phyloP scores from a whole-genome alignment of 2,888 invertebrate genomes.

The Drosophila putrida region DNA sequence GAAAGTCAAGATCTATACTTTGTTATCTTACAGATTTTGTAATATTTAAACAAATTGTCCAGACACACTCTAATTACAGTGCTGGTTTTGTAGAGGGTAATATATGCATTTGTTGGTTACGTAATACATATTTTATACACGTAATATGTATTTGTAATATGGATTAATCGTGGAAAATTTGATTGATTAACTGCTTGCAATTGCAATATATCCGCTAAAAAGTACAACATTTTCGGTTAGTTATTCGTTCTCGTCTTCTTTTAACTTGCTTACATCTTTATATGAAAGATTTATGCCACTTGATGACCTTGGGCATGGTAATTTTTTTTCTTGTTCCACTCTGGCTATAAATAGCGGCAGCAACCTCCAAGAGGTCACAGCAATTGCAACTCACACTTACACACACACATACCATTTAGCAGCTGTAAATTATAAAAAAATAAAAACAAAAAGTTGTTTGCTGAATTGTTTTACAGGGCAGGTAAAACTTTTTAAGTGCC shows the following conservation, averaged over 20 bases:
- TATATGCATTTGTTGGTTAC: background rate
- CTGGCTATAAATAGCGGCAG: slow-evolving; percentile 61
- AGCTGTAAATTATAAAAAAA: slow-evolving; percentile 60
- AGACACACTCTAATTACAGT: slow-evolving; percentile 3
- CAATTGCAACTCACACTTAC: slow-evolving; percentile 43
- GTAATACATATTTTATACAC: background rate
- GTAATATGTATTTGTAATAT: too few species aligned
- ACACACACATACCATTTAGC: slow-evolving; percentile 26
- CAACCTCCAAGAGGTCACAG: slow-evolving; percentile 59
- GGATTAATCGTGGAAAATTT: background rate
- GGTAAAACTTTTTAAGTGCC: slow-evolving; percentile 57
- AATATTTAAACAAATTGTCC: slow-evolving; percentile 21
- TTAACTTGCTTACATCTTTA: slow-evolving; percentile 38
- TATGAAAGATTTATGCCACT: slow-evolving; percentile 66
- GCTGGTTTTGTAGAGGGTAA: background rate
- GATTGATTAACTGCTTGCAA: background rate
- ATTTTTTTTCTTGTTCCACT: slow-evolving; percentile 49
- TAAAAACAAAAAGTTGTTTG: slow-evolving; percentile 53
- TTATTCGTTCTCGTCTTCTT: slow-evolving; percentile 16
- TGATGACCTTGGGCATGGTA: slow-evolving; percentile 67
- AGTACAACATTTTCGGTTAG: slow-evolving; percentile 6
- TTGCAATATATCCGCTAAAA: background rate
- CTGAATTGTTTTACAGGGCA: slow-evolving; percentile 58
- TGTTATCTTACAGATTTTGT: slow-evolving; percentile 7
- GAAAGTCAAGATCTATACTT: slow-evolving; percentile 17